Conservation (phyloP, 2,797 vertebrate species). For the Neosilurus hyrtlii region DNA sequence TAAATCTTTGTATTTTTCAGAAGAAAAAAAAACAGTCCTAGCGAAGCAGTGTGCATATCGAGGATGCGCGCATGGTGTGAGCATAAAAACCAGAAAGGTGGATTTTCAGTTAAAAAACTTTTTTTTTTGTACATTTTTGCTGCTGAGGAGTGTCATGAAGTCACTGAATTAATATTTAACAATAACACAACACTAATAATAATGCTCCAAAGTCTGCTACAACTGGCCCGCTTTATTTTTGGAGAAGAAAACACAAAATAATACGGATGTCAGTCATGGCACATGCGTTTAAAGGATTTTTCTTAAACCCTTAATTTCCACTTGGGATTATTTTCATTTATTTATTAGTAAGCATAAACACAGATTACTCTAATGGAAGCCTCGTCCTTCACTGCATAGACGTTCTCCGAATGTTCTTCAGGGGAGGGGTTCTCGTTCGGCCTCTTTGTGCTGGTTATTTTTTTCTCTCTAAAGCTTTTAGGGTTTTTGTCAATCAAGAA, state of each 20-base stretch:
- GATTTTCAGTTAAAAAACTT: conserved; percentile 12
- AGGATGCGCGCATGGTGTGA: conserved; percentile 63
- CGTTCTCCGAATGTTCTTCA: conserved; percentile 69
- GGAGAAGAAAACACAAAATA: conserved; percentile 56
- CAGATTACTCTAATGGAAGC: conserved; percentile 69
- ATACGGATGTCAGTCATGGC: conserved; percentile 56
- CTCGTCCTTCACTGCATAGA: conserved; percentile 79
- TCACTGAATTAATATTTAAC: background rate
- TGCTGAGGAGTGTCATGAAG: conserved; percentile 61
- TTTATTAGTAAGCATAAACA: conserved; percentile 52
- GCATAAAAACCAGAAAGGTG: conserved; percentile 18
- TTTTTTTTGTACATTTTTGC: conserved; percentile 64
- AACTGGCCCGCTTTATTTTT: conserved; percentile 70
- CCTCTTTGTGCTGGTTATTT: conserved; percentile 78
- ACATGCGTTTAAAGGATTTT: conserved; percentile 52
- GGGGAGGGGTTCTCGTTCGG: conserved; percentile 47
- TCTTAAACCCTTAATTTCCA: conserved; percentile 28
- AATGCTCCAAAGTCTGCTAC: conserved; percentile 72
- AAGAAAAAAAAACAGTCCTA: conserved; percentile 81
- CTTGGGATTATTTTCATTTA: conserved; percentile 4
- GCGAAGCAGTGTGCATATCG: conserved; percentile 77
- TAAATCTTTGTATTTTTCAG: conserved; percentile 24
- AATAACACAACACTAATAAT: conserved; percentile 46
- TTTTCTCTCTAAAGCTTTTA: conserved; percentile 77
- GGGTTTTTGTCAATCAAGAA: conserved; percentile 59